Base-by-base conservation (phyloP, 2,797 vertebrate species). In the Tympanoctomys barrerae region DNA sequence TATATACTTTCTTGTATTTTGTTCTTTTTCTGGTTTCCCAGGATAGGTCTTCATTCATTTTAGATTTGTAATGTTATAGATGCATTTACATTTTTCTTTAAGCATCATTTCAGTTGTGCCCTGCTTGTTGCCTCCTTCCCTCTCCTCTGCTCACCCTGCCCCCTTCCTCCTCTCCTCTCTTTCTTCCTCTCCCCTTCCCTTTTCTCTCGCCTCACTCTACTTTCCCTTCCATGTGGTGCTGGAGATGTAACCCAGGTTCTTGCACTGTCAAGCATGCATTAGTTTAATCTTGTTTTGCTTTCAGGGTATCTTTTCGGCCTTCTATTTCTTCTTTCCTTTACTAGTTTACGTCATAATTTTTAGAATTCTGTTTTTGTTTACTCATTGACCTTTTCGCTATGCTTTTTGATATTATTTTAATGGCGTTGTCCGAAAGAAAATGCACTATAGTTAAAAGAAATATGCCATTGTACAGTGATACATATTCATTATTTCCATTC, bases 331-430 rank as follows among this genome's bases (percentile, higher is more conserved):
- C 24, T 68, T 84, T 91, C 16, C 21, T 77, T 52, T 77, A 42
- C 57, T 62, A 62, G 24, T 31, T 85, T 95, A 90, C 75, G 46
- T 93, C 57, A 90, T 93, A 93, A 52, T 54, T 91, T 93, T 86
- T 79, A 33, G 18, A 75, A 78, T 92, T 89, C 5, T 31, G 61
- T 83, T 94, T 91, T 86, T 61, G 66, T 86, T 95, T 83, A 71
- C 52, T 14, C 22, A 64, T 78, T 93, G 26, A 73, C 3, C 62
- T 95, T 78, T 87, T 14, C 61, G 12, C 49, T 94, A 5, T 54
- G 86, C 4, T 21, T 83, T 52, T 78, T 87, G 78, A 31, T 4
- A 16, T 83, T 89, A 62, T 85, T 91, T 89, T 73, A 68, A 62
- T 52, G 12, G 18, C 68, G 85, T 24, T 78, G 1, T 66, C 94